A percentile compares a stretch with the other conserved stretches of the same genome.
phyloP scores from a whole-genome alignment of 2,113 vertebrate species.

The Geococcyx californianus region DNA sequence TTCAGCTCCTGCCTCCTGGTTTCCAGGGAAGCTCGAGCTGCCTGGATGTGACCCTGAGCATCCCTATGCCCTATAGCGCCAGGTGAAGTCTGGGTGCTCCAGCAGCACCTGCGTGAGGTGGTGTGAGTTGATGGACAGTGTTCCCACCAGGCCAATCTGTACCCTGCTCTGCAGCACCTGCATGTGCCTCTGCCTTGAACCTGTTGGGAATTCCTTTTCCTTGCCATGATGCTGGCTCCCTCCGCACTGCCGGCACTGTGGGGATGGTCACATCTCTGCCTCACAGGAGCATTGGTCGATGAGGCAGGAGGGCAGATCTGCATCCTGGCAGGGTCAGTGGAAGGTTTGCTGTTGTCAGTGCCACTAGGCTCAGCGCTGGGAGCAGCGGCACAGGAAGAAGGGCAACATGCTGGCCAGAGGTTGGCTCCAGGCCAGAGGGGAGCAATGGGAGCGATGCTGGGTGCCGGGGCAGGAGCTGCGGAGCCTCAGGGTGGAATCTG shows the following conservation, averaged over 20 bases:
- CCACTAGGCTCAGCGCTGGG: accelerated
- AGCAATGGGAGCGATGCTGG: not conserved
- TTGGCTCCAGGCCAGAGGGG: not conserved
- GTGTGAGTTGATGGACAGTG: not conserved
- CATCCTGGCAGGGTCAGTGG: accelerated
- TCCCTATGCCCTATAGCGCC: accelerated
- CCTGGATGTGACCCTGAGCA: accelerated
- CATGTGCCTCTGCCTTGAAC: not conserved
- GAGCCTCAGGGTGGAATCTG: accelerated
- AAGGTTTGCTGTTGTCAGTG: not conserved
- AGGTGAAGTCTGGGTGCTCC: accelerated
- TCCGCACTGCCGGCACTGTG: not conserved
- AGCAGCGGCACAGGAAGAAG: not conserved
- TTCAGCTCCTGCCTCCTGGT: not conserved
- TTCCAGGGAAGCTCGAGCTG: not conserved
- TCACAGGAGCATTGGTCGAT: accelerated
- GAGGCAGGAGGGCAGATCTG: not conserved
- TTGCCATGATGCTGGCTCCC: not conserved
- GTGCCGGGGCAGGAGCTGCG: not conserved
- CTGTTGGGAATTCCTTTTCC: accelerated
- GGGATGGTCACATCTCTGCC: not conserved
- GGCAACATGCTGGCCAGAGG: accelerated
- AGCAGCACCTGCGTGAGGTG: not conserved
- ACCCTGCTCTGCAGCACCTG: not conserved
- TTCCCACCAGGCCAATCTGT: not conserved